A percentile compares a stretch with the other conserved stretches of the same genome.
phyloP scores from a whole-genome alignment of 2,797 vertebrate species.

The Megaceryle alcyon region DNA sequence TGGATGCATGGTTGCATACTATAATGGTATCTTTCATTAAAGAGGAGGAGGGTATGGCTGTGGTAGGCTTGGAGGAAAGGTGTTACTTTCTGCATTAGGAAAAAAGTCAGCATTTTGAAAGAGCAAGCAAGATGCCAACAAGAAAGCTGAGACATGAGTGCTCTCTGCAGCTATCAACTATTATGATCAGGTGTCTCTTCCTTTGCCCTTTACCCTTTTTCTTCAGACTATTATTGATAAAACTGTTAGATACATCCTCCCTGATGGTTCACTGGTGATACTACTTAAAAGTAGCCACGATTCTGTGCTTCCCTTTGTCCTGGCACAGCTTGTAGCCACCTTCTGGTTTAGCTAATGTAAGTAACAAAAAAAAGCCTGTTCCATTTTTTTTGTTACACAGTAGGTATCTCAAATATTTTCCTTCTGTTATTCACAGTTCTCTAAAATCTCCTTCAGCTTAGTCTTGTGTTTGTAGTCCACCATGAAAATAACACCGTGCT shows the following conservation, averaged over 20 bases:
- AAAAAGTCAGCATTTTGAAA: background rate
- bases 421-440: background rate
- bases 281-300: background rate
- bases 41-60: background rate
- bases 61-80: background rate
- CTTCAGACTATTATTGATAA: background rate
- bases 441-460: background rate
- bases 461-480: background rate
- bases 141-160: background rate
- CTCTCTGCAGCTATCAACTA: background rate
- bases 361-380: background rate
- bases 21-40: background rate
- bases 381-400: background rate
- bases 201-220: background rate
- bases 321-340: background rate
- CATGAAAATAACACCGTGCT: background rate
- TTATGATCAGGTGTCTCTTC: accelerated
- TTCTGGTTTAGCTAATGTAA: background rate
- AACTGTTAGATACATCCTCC: accelerated
- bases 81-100: background rate
- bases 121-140: background rate
- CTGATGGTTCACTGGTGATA: background rate
- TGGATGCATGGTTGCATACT: background rate
- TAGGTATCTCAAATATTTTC: background rate
- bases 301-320: background rate